A percentile compares a stretch with the other conserved stretches of the same genome.
Conservation (phyloP, 2,113 vertebrate species). For the Brachyistius frenatus region DNA sequence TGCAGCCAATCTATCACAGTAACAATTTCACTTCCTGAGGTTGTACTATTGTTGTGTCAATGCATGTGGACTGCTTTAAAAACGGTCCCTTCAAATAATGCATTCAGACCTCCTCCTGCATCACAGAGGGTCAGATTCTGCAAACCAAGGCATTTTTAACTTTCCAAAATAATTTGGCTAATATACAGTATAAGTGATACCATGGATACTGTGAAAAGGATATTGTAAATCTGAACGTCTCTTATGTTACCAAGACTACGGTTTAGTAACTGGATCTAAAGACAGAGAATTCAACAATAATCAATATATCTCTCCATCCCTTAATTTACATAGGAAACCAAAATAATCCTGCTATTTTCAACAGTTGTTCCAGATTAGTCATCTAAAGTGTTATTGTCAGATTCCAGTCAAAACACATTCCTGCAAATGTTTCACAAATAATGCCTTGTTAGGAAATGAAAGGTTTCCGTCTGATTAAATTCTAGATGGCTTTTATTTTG, state of each 20-base stretch:
- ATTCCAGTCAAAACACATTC: no score
- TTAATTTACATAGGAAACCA: no score
- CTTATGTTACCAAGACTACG: neutral
- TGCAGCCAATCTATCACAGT: neutral
- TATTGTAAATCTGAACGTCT: neutral
- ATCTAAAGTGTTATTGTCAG: no score
- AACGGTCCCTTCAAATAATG: neutral
- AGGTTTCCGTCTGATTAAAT: no score
- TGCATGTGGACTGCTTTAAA: neutral
- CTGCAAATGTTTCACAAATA: no score
- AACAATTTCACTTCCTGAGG: neutral
- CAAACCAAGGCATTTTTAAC: neutral
- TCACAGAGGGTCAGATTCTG: neutral
- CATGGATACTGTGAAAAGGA: neutral
- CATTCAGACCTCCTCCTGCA: neutral
- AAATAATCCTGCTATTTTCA: no score
- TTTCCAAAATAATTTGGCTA: neutral
- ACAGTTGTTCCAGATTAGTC: no score
- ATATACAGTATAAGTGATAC: neutral
- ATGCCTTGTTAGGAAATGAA: no score
- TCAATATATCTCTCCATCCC: no score
- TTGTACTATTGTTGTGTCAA: slow-evolving; percentile 1
- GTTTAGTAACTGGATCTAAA: neutral
- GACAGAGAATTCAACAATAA: neutral
- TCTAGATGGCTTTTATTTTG: no score